Evolutionary conservation across 2,888 invertebrate genomes (phyloP), one percentile per base, ranked within the genome.

Genomic region (Drosophila falleni): DNA sequence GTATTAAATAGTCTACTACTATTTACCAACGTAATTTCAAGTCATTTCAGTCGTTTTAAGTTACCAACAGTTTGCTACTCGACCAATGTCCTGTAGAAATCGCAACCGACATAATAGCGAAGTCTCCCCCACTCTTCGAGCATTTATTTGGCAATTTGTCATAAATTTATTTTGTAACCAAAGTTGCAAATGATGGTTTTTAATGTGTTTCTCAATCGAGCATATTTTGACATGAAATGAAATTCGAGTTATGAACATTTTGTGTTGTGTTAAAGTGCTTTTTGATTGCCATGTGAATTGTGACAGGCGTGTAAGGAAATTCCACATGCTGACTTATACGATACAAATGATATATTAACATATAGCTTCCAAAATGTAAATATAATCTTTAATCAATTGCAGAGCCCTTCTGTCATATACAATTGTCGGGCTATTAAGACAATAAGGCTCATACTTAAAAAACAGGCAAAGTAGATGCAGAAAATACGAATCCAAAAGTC

Each of bases 1-100:
- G 89, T 90, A 89, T 90, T 90, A 91, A 91, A 88, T 90, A 89
- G 90, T 89, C 82, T 86, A 79, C 78, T 83, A 83, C 78, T 80
- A 86, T 85, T 85, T 85, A 80, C 84, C 74, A 85, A 85, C 78
- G 81, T 86, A 81, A 78, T 84, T 83, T 72, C 78, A 58, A 71
- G 71, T 74, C 67, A 65, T 71, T 71, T 62, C 35, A n/a, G 42
- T 62, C 73, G 81, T 79, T 82, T 85, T 81, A 79, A 82, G 87
- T 85, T 84, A 85, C 82, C 66, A 65, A 54, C 85, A 72, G 71
- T 78, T 71, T 65, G 69, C 37, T 63, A 59, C 46, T 56, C 46
- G 16, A 26, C 23, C 23, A 53, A 33, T 74, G 80, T 86, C 80
- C 80, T 76, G 71, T 68, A 80, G 80, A 60, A 58, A 41, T 44